Base-by-base conservation (phyloP, 1,140 invertebrate species). In the Drosophila orosa region DNA sequence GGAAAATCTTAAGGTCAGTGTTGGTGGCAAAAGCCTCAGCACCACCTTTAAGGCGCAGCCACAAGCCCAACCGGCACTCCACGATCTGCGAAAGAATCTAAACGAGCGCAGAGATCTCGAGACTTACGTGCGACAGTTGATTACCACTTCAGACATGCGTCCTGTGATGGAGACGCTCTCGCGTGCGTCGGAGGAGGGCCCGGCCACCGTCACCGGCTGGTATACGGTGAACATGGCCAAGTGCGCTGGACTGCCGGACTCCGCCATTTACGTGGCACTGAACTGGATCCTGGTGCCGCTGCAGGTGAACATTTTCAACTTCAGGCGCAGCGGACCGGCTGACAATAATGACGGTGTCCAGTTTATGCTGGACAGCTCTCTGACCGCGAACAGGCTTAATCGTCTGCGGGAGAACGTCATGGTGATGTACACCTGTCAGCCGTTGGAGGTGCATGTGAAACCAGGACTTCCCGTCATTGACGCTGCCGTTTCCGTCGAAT, bases 271-370 rank as follows among this genome's bases (percentile, higher is more conserved):
- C 22, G 12, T 57, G 29, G 66, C 80, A 0, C 29, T 80, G 0
- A 63, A 84, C 8, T 84, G 74, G 57, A 57, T 74, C 0, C 9
- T 84, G 17, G 17, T 65, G 19, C 72, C 80, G 1, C 17, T 84
- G 0, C 7, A 47, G 12, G 24, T 84, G 1, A 8, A 67, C 9
- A 22, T 69, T 0, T 84, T 67, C 15, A 29, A 84, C 45, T 80
- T 68, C 8, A 35, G 60, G 19, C 76, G 80, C 29, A 58, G 37
- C n/a, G 57, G 35, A 8, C 6, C 19, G 0, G 62, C 24, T 2
- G 62, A 69, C 31, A 19, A 52, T 0, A 48, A 52, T 0, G 35
- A 40, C 5, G 0, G 29, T 1, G 65, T 24, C 0, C 57, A 61
- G n/a, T 83, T 84, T 5, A 24, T 66, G 3, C 13, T 83, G 10